Base-by-base conservation (phyloP, 2,113 vertebrate genomes). In the Seriola quinqueradiata region DNA sequence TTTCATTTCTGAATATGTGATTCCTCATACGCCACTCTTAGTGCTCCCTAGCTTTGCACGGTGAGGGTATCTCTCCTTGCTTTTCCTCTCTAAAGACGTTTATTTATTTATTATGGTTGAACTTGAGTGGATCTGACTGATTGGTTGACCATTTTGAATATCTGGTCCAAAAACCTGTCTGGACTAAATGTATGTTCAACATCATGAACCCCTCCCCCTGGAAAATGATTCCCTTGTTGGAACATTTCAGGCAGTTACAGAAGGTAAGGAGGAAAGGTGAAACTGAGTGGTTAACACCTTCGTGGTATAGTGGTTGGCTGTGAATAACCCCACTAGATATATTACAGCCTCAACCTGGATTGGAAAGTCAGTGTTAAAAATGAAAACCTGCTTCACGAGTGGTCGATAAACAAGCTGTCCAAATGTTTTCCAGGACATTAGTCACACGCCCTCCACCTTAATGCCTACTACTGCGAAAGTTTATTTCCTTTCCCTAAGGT, bases 391-490 rank as follows among this genome's bases (percentile, higher is more conserved):
- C 78, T 83, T 85, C 58, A 82, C 82, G 4, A 50, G 75, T 68
- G 38, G 50, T 61, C 2, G 34, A 73, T 66, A 78, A 89, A 71
- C 65, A 85, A 88, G 36, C 60, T 46, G n/a, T 69, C 82, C 74
- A 84, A 84, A 85, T 84, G 73, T 79, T 85, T 77, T 77, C 55
- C 52, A 59, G 70, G 59, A 72, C 78, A 55, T 74, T 72, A 32
- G 19, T 74, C 52, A 75, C 68, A 84, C 21, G 3, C 60, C 60
- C 13, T 23, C 59, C 60, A 32, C 67, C 34, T 25, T 34, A 34
- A 69, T 67, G 40, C 36, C 38, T 58, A 57, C 3, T 19, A 44
- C 7, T 40, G 40, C 6, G 57, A 48, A 38, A 28, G 32, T 66
- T 46, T 32, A 55, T 66, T 50, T 89, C 23, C 36, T 65, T 58